phyloP scores from a whole-genome alignment of 2,888 invertebrate species.

The Eristalis intricaria region DNA sequence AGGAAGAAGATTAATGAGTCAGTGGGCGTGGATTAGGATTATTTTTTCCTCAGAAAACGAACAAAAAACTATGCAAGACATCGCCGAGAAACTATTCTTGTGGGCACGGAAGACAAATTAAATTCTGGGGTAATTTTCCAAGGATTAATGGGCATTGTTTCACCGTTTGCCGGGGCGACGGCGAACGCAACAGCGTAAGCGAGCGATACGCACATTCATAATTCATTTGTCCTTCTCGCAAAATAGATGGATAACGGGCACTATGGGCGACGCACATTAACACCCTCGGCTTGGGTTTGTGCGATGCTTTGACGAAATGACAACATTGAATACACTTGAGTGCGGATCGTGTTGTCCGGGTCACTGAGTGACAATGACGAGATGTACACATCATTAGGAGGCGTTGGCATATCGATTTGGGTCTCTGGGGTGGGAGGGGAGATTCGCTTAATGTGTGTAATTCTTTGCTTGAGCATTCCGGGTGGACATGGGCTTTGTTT shows the following conservation, averaged over 20 bases:
- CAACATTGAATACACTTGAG: background rate
- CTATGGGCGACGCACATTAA: background rate
- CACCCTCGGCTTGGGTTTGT: background rate
- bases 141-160: slow-evolving; percentile 24
- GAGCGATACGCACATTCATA: background rate
- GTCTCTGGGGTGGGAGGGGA: no score
- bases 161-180: background rate
- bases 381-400: no score
- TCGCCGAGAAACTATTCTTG: slow-evolving; percentile 7
- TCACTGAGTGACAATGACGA: no score
- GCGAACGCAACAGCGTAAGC: background rate
- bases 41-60: background rate
- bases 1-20: background rate
- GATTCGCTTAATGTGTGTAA: no score
- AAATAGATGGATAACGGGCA: background rate
- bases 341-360: background rate
- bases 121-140: slow-evolving; percentile 2
- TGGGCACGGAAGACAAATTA: slow-evolving; percentile 20
- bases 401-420: no score
- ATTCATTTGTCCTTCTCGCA: background rate
- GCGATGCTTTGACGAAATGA: background rate
- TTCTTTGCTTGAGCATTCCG: no score
- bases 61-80: background rate
- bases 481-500: no score
- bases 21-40: background rate